phyloP scores from a whole-genome alignment of 23 tunicate genomes.

The Botrylloides violaceus region DNA sequence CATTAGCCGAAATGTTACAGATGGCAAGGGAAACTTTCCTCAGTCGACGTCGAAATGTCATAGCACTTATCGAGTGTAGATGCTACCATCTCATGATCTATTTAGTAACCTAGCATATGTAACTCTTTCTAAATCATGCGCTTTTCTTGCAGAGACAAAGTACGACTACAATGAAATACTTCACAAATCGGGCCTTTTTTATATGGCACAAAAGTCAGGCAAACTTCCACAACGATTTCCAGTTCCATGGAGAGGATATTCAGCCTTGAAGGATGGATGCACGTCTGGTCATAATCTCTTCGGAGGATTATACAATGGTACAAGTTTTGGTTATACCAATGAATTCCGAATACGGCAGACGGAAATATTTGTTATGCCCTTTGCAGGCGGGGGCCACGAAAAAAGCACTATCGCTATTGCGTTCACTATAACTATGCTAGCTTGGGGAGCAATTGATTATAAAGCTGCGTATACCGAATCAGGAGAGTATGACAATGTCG shows the following conservation, averaged over 20 bases:
- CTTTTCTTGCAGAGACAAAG: conserved; percentile 7
- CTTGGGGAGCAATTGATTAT: conserved; percentile 88
- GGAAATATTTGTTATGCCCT: neutral
- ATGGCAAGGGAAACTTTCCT: no score
- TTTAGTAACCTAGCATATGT: no score
- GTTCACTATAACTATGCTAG: conserved; percentile 55
- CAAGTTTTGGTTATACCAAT: no score
- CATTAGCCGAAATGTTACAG: no score
- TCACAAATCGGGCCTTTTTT: conserved; percentile 22
- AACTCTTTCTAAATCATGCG: no score
- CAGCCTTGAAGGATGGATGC: conserved; percentile 23
- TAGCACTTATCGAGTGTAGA: no score
- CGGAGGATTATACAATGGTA: conserved; percentile 24
- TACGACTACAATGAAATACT: conserved; percentile 24
- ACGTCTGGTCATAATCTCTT: neutral
- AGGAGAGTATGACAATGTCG: conserved; percentile 30
- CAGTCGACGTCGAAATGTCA: no score
- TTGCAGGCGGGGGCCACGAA: conserved; percentile 68
- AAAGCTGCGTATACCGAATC: conserved; percentile 48
- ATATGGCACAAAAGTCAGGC: conserved; percentile 25
- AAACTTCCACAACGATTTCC: conserved; percentile 11
- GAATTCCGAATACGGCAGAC: no score
- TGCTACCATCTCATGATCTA: no score
- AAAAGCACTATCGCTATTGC: conserved; percentile 68
- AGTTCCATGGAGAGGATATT: conserved; percentile 27